Percentiles rank a stretch among this genome's conserved stretches.
phyloP scores from a whole-genome alignment of 2,113 vertebrate genomes.

The Oncorhynchus mykiss region DNA sequence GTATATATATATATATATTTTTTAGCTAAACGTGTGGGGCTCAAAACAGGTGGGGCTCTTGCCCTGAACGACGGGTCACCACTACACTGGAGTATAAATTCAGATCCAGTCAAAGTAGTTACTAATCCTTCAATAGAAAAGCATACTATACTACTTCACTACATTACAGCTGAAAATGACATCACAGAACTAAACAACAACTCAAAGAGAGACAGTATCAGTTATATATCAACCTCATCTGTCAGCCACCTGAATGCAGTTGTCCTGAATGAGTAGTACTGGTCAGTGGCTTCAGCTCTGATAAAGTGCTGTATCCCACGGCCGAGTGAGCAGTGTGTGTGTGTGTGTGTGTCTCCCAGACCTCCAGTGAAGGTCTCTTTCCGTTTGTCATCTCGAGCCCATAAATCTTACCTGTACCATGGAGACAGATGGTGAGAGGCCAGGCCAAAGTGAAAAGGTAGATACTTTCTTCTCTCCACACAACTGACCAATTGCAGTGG shows the following conservation, averaged over 20 bases:
- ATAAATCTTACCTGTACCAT: conserved; percentile 34
- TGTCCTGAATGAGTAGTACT: conserved; percentile 26
- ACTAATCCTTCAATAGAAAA: too few relatives aligned
- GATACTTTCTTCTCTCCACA: neutral
- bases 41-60: too few relatives aligned
- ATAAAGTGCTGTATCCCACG: conserved; percentile 37
- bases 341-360: conserved; percentile 12
- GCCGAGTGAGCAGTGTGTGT: conserved; percentile 33
- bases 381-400: conserved; percentile 39
- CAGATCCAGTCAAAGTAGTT: too few relatives aligned
- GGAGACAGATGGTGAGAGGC: conserved; percentile 30
- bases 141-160: too few relatives aligned
- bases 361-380: conserved; percentile 19
- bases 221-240: neutral
- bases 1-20: too few relatives aligned
- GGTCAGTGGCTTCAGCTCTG: conserved; percentile 31
- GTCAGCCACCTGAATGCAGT: conserved; percentile 13
- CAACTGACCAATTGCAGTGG: neutral
- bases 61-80: too few relatives aligned
- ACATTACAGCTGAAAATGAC: too few relatives aligned
- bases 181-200: neutral
- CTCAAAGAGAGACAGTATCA: neutral
- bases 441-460: conserved; percentile 18
- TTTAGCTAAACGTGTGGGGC: too few relatives aligned
- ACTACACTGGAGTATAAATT: too few relatives aligned